Evolutionary conservation across 1,140 invertebrate species (phyloP).

Genomic region (Bombus haemorrhoidalis): DNA sequence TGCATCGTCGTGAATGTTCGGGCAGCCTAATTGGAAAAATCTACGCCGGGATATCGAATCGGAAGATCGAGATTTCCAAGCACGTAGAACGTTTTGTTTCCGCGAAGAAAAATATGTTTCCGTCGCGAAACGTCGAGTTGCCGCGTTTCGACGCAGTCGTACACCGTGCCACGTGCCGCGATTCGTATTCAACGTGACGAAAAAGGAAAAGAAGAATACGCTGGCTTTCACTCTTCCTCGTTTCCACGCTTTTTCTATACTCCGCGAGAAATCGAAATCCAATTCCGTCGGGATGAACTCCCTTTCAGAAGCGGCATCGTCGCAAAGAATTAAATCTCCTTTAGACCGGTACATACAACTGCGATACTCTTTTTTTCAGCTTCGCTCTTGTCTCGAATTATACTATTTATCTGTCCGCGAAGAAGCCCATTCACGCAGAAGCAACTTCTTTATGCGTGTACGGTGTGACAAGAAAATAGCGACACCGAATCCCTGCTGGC

Average conservation of each 20-base stretch:
- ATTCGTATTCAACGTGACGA: slow-evolving; percentile 59
- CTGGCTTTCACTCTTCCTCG: slow-evolving; percentile 28
- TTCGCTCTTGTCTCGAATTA: not conserved
- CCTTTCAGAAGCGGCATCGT: slow-evolving; percentile 1
- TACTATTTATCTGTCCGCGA: not conserved
- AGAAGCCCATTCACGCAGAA: not conserved
- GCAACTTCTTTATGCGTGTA: not conserved
- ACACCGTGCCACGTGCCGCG: slow-evolving; percentile 54
- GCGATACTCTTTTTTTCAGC: too few species aligned
- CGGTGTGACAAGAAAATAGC: not conserved
- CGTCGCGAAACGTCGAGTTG: slow-evolving; percentile 25
- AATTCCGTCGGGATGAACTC: slow-evolving; percentile 22
- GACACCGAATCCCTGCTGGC: too few species aligned
- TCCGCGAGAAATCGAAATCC: slow-evolving; percentile 37
- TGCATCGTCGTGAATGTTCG: slow-evolving; percentile 70
- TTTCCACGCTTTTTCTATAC: slow-evolving; percentile 15
- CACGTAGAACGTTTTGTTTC: slow-evolving; percentile 76
- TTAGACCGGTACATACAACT: not conserved
- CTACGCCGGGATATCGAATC: slow-evolving; percentile 54
- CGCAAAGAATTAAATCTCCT: not conserved
- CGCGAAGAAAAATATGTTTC: slow-evolving; percentile 64
- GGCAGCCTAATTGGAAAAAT: slow-evolving; percentile 78
- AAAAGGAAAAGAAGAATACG: slow-evolving; percentile 34
- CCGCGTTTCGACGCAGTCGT: slow-evolving; percentile 23
- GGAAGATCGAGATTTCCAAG: slow-evolving; percentile 71